Evolutionary conservation across 2,888 invertebrate species (phyloP).

Genomic region (Dysmachus trigonus): DNA sequence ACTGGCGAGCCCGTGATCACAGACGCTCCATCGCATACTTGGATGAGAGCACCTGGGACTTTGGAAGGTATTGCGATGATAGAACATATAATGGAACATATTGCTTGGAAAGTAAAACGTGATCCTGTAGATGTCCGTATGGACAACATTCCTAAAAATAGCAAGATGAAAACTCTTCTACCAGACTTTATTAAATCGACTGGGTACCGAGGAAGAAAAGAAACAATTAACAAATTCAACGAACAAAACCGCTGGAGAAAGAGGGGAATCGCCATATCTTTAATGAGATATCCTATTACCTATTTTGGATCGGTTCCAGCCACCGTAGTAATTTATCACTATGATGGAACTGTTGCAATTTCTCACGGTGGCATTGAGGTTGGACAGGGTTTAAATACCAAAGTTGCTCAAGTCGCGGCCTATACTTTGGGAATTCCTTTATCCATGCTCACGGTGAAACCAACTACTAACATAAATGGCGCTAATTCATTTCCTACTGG

Average conservation of each 20-base stretch:
- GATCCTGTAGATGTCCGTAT: conserved; percentile 71
- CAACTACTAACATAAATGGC: conserved; percentile 71
- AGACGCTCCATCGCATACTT: conserved; percentile 75
- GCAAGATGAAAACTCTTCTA: conserved; percentile 65
- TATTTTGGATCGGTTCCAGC: conserved; percentile 68
- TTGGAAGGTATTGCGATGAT: conserved; percentile 72
- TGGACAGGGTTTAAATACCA: conserved; percentile 83
- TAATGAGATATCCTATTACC: conserved; percentile 73
- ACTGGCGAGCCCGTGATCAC: conserved; percentile 74
- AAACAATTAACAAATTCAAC: conserved; percentile 70
- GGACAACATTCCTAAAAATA: conserved; percentile 65
- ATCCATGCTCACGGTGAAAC: conserved; percentile 72
- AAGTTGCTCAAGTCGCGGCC: conserved; percentile 79
- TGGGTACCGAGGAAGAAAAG: conserved; percentile 68
- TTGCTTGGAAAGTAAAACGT: conserved; percentile 67
- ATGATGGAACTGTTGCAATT: conserved; percentile 77
- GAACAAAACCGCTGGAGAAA: conserved; percentile 82
- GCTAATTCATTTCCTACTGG: conserved; percentile 76
- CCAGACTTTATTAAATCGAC: conserved; percentile 66
- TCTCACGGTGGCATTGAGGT: conserved; percentile 78
- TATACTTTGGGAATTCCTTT: conserved; percentile 75
- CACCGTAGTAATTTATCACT: conserved; percentile 73
- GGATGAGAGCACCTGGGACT: conserved; percentile 72
- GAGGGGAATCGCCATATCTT: conserved; percentile 73
- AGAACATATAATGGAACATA: conserved; percentile 75